Conservation (phyloP, 1,140 invertebrate genomes). For the Cydia strobilella region DNA sequence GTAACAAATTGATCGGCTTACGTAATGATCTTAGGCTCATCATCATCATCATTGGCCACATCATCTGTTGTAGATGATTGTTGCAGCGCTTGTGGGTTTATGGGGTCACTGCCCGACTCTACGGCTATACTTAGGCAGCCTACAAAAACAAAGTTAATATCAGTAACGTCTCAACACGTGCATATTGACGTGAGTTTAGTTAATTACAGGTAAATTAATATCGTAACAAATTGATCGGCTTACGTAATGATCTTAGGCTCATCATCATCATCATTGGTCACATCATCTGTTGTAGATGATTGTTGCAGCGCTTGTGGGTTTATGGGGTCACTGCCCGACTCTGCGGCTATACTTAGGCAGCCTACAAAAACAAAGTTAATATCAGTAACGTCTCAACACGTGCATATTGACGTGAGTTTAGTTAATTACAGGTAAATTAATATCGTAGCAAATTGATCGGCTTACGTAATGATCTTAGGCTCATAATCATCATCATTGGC, state of each 20-base stretch:
- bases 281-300: no score
- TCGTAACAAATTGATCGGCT: neutral
- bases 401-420: constrained; percentile 13
- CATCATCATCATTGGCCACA: no score
- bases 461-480: constrained; percentile 7
- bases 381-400: neutral
- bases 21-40: no score
- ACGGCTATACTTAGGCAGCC: no score
- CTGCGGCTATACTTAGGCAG: no score
- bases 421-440: constrained; percentile 11
- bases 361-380: neutral
- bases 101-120: constrained; percentile 1
- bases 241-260: constrained; percentile 4
- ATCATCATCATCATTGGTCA: no score
- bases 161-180: neutral
- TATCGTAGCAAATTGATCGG: neutral
- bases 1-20: neutral
- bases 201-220: constrained; percentile 6
- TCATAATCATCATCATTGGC: no score
- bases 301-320: no score
- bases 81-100: no score
- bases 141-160: neutral
- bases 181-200: constrained; percentile 10
- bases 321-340: constrained; percentile 7
- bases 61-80: no score